phyloP scores from a whole-genome alignment of 1,140 invertebrate species.

The Planococcus citri region DNA sequence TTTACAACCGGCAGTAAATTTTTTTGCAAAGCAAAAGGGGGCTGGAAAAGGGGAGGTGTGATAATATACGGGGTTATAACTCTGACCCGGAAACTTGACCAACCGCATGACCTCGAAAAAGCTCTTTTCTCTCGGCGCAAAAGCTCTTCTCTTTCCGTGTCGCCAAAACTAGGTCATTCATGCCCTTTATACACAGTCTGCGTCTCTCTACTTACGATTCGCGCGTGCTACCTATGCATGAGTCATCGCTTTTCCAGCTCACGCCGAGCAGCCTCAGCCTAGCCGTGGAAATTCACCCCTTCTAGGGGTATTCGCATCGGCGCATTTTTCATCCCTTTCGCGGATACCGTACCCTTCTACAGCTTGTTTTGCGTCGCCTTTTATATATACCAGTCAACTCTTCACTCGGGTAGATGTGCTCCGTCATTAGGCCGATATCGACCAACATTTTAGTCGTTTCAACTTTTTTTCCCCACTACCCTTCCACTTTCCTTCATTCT shows the following conservation, averaged over 20 bases:
- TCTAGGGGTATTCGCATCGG: neutral
- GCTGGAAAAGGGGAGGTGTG: too few relatives aligned
- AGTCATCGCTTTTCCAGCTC: neutral
- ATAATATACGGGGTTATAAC: too few relatives aligned
- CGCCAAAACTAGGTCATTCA: slow-evolving; percentile 2
- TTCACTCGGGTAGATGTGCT: neutral
- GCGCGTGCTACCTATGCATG: neutral
- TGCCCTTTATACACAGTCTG: neutral
- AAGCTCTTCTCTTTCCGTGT: neutral
- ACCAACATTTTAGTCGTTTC: neutral
- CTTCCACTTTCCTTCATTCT: neutral
- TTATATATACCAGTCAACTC: too few relatives aligned
- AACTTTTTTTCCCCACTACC: neutral
- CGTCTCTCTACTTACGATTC: neutral
- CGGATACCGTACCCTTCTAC: too few relatives aligned
- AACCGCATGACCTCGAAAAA: neutral
- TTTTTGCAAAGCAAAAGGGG: too few relatives aligned
- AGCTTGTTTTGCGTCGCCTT: too few relatives aligned
- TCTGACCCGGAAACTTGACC: neutral
- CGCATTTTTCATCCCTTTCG: neutral
- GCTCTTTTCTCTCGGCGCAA: neutral
- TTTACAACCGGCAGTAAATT: too few relatives aligned
- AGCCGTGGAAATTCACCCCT: neutral
- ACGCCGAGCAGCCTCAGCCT: neutral
- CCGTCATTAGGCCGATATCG: neutral